Base-by-base conservation (phyloP, 2,797 vertebrate genomes). In the Crocidura indochinensis region DNA sequence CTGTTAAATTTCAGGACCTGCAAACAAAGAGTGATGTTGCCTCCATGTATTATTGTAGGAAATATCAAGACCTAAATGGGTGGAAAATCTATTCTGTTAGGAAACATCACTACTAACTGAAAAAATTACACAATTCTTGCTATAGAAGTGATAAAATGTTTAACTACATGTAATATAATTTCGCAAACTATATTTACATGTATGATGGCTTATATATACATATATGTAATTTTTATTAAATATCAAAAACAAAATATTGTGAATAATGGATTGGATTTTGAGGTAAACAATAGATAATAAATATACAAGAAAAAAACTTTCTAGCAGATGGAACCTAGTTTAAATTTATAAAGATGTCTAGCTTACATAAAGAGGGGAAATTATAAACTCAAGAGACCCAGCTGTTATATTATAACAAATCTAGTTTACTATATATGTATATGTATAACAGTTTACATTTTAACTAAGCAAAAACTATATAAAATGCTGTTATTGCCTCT, bases 331-430 rank as follows among this genome's bases (percentile, higher is more conserved):
- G 95, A 94, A 87, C 38, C 68, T 72, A 64, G 84, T 80, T 72
- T 93, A 86, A 91, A 87, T 97, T 94, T 88, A 27, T 80, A 56
- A 60, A 47, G 88, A 86, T 93, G 29, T 69, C 88, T 83, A 94
- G 80, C 6, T 14, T 72, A 2, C 29, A 0, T 2, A 91, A 86
- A 75, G 81, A 56, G 67, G 92, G 27, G 87, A 96, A 96, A 92
- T 87, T 62, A 96, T 91, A 94, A 96, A 95, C 86, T 95, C 69
- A 77, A 86, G 91, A 85, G 84, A 89, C 88, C 77, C 92, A 95
- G 91, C 93, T 93, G 75, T 95, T 94, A 67, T 94, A 95, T 94
- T 84, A 95, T 46, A 71, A 75, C 72, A 90, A 87, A 91, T 38
- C 38, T 38, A 38, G 26, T 90, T 74, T 93, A 94, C 74, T 88